Percentiles rank a stretch among this genome's conserved stretches.
Conservation (phyloP, 2,113 vertebrate species). For the Rhombomys opimus region DNA sequence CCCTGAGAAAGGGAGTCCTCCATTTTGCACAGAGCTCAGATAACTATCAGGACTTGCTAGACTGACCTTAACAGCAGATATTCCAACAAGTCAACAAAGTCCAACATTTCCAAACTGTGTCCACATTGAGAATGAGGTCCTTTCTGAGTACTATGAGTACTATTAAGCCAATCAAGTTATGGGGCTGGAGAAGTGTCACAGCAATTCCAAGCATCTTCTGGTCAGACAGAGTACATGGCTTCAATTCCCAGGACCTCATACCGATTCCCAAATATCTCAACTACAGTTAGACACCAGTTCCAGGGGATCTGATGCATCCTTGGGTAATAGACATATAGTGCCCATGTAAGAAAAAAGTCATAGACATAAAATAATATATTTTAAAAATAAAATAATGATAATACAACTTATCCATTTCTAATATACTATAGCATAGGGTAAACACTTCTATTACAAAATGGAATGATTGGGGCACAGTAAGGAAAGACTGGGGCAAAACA, state of each 20-base stretch:
- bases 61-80: too few species aligned
- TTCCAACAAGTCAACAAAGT: background rate
- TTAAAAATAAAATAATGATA: background rate
- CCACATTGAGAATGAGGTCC: background rate
- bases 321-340: background rate
- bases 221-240: background rate
- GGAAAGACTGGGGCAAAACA: background rate
- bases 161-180: background rate
- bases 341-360: background rate
- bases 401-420: background rate
- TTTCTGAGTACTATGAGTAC: background rate
- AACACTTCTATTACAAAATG: background rate
- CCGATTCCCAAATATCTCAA: background rate
- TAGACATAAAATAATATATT: background rate
- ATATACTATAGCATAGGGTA: background rate
- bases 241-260: background rate
- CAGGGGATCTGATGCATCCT: background rate
- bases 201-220: background rate
- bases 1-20: too few species aligned
- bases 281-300: background rate
- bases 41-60: too few species aligned
- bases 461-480: background rate
- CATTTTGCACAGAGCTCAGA: too few species aligned
- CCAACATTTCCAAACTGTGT: background rate
- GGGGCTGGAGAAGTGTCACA: background rate